Evolutionary conservation across 1,140 invertebrate genomes (phyloP), one percentile per base, ranked within the genome.

Genomic region (Dendroctonus valens): DNA sequence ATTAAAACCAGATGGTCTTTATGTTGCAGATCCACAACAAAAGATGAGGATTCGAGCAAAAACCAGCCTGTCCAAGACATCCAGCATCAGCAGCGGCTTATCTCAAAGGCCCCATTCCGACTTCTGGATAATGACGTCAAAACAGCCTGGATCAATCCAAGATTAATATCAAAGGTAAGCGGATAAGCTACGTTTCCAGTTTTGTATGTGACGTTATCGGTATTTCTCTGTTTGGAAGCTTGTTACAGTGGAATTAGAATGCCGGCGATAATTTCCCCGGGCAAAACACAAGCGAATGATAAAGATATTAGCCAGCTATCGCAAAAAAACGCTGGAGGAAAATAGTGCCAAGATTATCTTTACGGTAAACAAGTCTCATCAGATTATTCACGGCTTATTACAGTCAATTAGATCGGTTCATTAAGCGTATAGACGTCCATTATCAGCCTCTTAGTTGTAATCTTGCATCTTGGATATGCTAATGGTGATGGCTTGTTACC

Each of bases 71-170:
- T 59, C 41, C 60, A 63, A 12, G 73, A 76, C 70, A 69, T 62
- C 59, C 72, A 71, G 41, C 41, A 55, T 2, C 72, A 64, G 61
- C 61, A 64, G 41, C 65, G 71, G 70, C 73, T 76, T 74, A 74
- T 77, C 71, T 73, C 74, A 68, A 78, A 78, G 63, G 67, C 70
- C 15, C 68, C 75, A 11, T 76, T 75, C 59, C 75, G 75, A 68
- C 69, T 74, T 69, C 76, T 83, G 64, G 83, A 84, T 76, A 82
- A 84, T 74, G 82, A 84, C 73, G 82, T 83, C 79, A 83, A 83
- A 77, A 83, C 83, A 71, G 81, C 81, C 49, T 84, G 83, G 83
- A 84, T 84, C 72, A 84, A 84, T 80, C 83, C 83, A 59, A 80
- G 83, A 70, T 74, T 84, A 71, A 82, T 84, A 74, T 83, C 82